These are phyloP conservation scores for Axinella damicornis DNA, from an alignment of 37 sponge, comb jelly and placozoan genomes.

Conservation along the genomic window DNA sequence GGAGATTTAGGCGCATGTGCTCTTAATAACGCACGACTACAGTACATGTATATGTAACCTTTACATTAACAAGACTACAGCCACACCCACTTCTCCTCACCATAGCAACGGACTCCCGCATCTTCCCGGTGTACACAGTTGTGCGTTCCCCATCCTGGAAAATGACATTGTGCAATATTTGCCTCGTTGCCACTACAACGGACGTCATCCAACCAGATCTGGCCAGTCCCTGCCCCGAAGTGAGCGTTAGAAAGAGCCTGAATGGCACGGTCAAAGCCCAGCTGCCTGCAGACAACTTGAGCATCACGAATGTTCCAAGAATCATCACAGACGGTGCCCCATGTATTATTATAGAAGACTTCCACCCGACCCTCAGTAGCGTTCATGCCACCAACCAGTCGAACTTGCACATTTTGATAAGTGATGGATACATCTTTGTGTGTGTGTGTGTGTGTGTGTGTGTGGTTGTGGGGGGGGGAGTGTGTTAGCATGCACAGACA, in stretches of 20 bases:
- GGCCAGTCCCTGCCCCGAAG: slow-evolving; percentile 64
- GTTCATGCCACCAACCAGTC: slow-evolving; percentile 43
- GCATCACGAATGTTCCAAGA: slow-evolving; percentile 37
- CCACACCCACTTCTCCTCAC: slow-evolving; percentile 32
- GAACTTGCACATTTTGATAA: slow-evolving; percentile 3
- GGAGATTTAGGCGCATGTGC: too few species aligned
- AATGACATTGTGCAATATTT: slow-evolving; percentile 39
- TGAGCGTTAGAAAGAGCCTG: slow-evolving; percentile 39
- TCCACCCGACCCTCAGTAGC: slow-evolving; percentile 53
- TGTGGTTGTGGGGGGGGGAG: not conserved
- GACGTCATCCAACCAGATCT: slow-evolving; percentile 66
- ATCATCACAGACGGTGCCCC: slow-evolving; percentile 80
- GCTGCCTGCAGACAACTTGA: slow-evolving; percentile 66
- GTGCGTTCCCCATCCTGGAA: slow-evolving; percentile 27
- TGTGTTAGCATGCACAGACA: not conserved
- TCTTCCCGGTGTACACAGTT: slow-evolving; percentile 69
- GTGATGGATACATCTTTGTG: slow-evolving; percentile 2
- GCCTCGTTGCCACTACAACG: slow-evolving; percentile 68
- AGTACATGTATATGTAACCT: too few species aligned
- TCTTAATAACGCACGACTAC: too few species aligned
- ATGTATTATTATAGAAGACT: slow-evolving; percentile 30
- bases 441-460: slow-evolving; percentile 2
- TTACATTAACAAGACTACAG: not conserved
- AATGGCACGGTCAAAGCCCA: slow-evolving; percentile 50
- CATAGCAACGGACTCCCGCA: slow-evolving; percentile 67